A percentile compares a stretch with the other conserved stretches of the same genome.
Conservation (phyloP, 2,113 vertebrate species). For the Apodemus sylvaticus region DNA sequence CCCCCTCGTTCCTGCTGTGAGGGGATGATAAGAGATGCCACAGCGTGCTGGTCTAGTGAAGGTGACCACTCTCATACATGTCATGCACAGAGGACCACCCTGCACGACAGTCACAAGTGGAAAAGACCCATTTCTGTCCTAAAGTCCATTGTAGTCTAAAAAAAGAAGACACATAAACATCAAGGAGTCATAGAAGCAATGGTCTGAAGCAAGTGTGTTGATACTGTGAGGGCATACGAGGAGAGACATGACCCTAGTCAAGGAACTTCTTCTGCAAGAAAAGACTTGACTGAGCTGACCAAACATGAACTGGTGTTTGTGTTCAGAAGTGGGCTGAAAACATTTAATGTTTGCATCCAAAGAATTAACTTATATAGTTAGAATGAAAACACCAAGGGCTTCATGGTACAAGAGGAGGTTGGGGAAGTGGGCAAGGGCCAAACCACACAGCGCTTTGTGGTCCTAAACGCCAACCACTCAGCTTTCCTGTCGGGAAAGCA, state of each 20-base stretch:
- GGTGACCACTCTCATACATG: background rate
- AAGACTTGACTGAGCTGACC: background rate
- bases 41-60: background rate
- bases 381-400: background rate
- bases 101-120: background rate
- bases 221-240: background rate
- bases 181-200: background rate
- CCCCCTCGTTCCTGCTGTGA: too few species aligned
- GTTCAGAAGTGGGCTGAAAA: background rate
- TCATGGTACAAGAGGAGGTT: background rate
- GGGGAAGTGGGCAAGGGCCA: background rate
- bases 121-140: background rate
- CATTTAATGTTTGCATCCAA: background rate
- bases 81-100: background rate
- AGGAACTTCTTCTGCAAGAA: background rate
- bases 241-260: background rate
- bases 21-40: background rate
- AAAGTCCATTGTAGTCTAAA: background rate
- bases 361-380: background rate
- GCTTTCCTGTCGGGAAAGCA: background rate
- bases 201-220: background rate
- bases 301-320: background rate
- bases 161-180: background rate
- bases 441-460: background rate
- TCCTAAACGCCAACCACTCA: accelerated